Percentiles rank a stretch among this genome's conserved stretches.
Evolutionary conservation across 2,888 invertebrate species (phyloP).

Genomic region (Neuroscelio doddi): DNA sequence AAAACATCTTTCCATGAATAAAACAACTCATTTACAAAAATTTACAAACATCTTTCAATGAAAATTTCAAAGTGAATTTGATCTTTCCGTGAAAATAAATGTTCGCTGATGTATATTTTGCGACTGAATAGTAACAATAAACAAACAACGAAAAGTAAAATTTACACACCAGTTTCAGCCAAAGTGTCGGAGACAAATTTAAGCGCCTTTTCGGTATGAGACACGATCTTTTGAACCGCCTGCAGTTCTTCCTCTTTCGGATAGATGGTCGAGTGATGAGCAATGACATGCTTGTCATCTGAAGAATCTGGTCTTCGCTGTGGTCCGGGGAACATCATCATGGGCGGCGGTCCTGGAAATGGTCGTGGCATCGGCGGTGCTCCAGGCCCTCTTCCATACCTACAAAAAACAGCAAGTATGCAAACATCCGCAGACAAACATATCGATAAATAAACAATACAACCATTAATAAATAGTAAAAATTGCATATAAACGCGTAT

Average conservation of each 20-base stretch:
- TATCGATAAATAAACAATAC: too few species aligned
- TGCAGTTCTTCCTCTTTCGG: constrained; percentile 92
- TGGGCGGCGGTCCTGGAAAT: constrained; percentile 70
- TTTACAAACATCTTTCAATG: too few species aligned
- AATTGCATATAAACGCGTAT: too few species aligned
- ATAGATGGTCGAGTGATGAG: constrained; percentile 94
- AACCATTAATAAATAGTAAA: too few species aligned
- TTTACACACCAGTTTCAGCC: constrained; percentile 73
- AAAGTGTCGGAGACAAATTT: constrained; percentile 95
- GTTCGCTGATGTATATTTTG: too few species aligned
- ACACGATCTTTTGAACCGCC: constrained; percentile 92
- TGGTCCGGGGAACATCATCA: constrained; percentile 76
- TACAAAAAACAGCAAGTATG: too few species aligned
- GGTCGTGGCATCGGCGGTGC: constrained; percentile 71
- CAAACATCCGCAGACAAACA: too few species aligned
- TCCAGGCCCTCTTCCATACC: constrained; percentile 75
- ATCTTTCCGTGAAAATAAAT: too few species aligned
- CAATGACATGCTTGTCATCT: constrained; percentile 96
- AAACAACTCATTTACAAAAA: too few species aligned
- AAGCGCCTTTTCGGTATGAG: constrained; percentile 93
- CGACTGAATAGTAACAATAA: too few species aligned
- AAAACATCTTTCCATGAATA: too few species aligned
- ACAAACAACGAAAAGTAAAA: constrained; percentile 13
- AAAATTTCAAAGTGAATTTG: too few species aligned
- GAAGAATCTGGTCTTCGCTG: constrained; percentile 90